Evolutionary conservation across 2,797 vertebrate species (phyloP).

Genomic region (Knipowitschia caucasica): DNA sequence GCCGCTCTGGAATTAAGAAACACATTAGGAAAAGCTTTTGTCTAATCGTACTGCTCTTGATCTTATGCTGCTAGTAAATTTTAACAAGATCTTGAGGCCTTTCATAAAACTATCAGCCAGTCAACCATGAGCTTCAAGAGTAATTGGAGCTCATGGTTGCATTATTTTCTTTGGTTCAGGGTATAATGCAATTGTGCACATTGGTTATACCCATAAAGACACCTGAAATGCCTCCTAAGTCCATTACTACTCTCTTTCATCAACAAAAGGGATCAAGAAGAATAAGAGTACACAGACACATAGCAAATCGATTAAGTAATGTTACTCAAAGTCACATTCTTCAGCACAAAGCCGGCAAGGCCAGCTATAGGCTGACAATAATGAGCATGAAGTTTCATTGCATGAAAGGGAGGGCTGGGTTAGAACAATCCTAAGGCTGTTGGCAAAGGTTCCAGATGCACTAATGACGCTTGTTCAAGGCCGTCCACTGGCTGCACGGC

Average conservation of each 20-base stretch:
- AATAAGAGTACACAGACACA: conserved; percentile 58
- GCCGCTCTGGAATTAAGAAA: conserved; percentile 49
- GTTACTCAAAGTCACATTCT: conserved; percentile 62
- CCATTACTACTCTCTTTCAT: conserved; percentile 37
- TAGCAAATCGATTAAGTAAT: conserved; percentile 52
- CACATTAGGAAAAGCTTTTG: conserved; percentile 55
- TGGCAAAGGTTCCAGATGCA: conserved; percentile 66
- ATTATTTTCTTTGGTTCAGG: conserved; percentile 37
- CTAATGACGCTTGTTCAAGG: conserved; percentile 68
- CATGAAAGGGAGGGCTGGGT: conserved; percentile 56
- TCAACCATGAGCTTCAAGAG: conserved; percentile 25
- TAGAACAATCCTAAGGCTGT: conserved; percentile 60
- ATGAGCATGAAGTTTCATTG: conserved; percentile 58
- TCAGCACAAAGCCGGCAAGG: conserved; percentile 37
- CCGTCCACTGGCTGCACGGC: conserved; percentile 58
- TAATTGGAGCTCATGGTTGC: too few relatives aligned
- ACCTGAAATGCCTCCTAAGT: conserved; percentile 53
- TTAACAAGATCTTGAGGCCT: conserved; percentile 39
- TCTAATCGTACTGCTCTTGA: conserved; percentile 40
- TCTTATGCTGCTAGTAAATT: conserved; percentile 32
- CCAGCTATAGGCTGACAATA: conserved; percentile 50
- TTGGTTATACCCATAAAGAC: conserved; percentile 45
- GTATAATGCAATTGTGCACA: conserved; percentile 15
- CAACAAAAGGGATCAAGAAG: conserved; percentile 49
- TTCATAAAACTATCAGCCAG: conserved; percentile 33